phyloP scores from a whole-genome alignment of 2,888 invertebrate genomes.

The Anodontia alba region DNA sequence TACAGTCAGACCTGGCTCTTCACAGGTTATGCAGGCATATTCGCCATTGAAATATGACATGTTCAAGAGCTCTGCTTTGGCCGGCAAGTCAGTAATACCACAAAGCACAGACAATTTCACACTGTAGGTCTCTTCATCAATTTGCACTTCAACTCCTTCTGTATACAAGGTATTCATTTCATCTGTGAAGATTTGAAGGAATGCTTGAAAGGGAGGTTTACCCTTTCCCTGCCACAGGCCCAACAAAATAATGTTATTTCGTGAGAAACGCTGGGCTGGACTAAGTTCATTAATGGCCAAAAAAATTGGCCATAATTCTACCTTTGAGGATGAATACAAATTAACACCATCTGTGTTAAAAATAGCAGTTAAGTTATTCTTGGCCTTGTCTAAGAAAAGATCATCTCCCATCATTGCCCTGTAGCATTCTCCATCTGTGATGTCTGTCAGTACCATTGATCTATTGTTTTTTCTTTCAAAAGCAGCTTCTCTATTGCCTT shows the following conservation, averaged over 20 bases:
- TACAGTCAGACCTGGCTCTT: constrained; percentile 52
- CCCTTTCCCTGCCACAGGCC: constrained; percentile 61
- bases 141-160: constrained; percentile 41
- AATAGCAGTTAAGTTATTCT: constrained; percentile 33
- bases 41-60: constrained; percentile 62
- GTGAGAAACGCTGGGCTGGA: constrained; percentile 41
- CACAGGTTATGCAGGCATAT: constrained; percentile 59
- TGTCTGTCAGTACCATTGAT: constrained; percentile 30
- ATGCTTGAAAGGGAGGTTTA: constrained; percentile 52
- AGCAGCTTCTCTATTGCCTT: constrained; percentile 2
- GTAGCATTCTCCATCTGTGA: constrained; percentile 37
- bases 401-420: constrained; percentile 16
- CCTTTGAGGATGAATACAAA: constrained; percentile 45
- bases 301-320: constrained; percentile 56
- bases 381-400: background rate
- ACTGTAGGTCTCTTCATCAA: constrained; percentile 13
- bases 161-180: constrained; percentile 34
- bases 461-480: background rate
- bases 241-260: constrained; percentile 51
- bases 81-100: constrained; percentile 52
- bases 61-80: constrained; percentile 59
- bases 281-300: constrained; percentile 52
- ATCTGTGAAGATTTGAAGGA: constrained; percentile 32
- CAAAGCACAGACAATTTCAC: constrained; percentile 47
- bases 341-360: constrained; percentile 58